Percentiles rank a stretch among this genome's conserved stretches.
phyloP scores from a whole-genome alignment of 2,113 vertebrate species.

The Rostratula benghalensis region DNA sequence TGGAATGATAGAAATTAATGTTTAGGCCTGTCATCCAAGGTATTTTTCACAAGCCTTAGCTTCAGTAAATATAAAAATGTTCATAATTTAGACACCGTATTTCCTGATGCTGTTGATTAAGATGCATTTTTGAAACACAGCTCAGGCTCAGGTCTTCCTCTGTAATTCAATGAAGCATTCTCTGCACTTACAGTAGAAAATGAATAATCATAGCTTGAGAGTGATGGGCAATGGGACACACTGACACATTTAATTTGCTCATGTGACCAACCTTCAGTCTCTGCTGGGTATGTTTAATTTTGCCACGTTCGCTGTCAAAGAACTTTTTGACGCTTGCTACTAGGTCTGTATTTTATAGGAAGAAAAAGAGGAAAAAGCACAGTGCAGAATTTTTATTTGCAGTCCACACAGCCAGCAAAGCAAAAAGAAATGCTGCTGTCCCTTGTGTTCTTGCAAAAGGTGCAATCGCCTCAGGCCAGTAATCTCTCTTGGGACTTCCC shows the following conservation, averaged over 20 bases:
- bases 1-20: background rate
- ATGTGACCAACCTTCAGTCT: background rate
- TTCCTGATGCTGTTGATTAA: background rate
- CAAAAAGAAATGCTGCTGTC: background rate
- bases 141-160: background rate
- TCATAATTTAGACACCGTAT: background rate
- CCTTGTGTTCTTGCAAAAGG: background rate
- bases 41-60: background rate
- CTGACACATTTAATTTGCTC: constrained; percentile 11
- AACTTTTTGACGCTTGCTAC: background rate
- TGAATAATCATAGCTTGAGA: background rate
- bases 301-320: background rate
- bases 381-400: background rate
- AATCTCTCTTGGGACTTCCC: background rate
- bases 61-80: background rate
- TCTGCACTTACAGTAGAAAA: constrained; percentile 13
- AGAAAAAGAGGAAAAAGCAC: background rate
- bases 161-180: background rate
- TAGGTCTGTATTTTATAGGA: background rate
- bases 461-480: background rate
- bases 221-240: background rate
- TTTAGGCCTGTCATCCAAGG: background rate
- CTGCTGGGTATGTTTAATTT: background rate
- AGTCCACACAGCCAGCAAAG: background rate
- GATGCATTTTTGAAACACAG: background rate